Evolutionary conservation across 1,140 invertebrate genomes (phyloP).

Genomic region (Charaxes varanes): DNA sequence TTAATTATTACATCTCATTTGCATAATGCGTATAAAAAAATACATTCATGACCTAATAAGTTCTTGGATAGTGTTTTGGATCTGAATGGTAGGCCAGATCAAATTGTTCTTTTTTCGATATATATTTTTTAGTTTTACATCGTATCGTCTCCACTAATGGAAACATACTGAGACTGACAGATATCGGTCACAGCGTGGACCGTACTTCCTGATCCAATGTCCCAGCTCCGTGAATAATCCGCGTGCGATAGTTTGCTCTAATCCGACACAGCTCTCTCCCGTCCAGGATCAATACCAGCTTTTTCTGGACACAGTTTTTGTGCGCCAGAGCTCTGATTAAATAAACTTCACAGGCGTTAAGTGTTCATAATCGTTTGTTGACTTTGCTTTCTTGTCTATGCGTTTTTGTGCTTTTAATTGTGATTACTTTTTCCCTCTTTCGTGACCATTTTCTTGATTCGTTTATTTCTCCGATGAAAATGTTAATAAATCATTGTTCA

Average conservation of each 20-base stretch:
- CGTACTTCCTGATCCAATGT: slow-evolving; percentile 45
- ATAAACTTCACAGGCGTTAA: slow-evolving; percentile 2
- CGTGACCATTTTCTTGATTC: too few species aligned
- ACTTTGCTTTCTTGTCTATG: not conserved
- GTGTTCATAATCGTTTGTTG: slow-evolving; percentile 1
- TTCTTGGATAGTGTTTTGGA: too few species aligned
- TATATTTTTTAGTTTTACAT: too few species aligned
- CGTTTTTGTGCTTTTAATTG: not conserved
- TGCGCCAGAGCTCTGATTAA: slow-evolving; percentile 6
- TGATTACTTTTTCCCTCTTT: too few species aligned
- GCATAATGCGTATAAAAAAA: not conserved
- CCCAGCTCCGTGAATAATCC: slow-evolving; percentile 23
- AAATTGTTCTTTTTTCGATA: too few species aligned
- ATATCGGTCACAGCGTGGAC: slow-evolving; percentile 35
- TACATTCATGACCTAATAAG: not conserved
- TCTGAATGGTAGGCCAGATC: too few species aligned
- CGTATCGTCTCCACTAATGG: slow-evolving; percentile 23
- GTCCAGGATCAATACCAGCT: slow-evolving; percentile 22
- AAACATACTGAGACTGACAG: slow-evolving; percentile 22
- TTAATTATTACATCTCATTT: not conserved
- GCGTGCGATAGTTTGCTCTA: slow-evolving; percentile 55
- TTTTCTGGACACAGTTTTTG: slow-evolving; percentile 4
- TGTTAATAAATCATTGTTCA: too few species aligned
- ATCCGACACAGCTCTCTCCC: too few species aligned
- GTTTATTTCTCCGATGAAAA: too few species aligned